These are phyloP conservation scores for Sternotherus odoratus DNA, from an alignment of 2,797 vertebrate species.

Conservation along the genomic window DNA sequence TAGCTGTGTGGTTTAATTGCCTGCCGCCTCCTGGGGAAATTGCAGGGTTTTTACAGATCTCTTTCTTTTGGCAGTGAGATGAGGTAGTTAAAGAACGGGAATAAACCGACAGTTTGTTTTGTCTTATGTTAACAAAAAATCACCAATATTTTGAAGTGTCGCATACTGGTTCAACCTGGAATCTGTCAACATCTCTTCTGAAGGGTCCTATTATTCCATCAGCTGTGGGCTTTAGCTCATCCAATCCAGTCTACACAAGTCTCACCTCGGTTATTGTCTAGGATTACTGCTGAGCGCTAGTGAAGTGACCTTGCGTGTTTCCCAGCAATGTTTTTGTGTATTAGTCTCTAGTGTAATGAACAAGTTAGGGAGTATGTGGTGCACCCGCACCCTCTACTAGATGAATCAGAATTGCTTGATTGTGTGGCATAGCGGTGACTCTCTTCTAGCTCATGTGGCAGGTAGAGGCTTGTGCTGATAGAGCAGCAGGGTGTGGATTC, in stretches of 20 bases:
- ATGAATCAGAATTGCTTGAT: not conserved
- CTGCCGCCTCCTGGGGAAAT: not conserved
- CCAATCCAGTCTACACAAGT: accelerated
- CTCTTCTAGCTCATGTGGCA: not conserved
- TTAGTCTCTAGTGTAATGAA: not conserved
- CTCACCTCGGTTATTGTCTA: accelerated
- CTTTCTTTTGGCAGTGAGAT: not conserved
- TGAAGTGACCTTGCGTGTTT: not conserved
- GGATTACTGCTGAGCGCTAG: not conserved
- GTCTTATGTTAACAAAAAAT: conserved; percentile 3
- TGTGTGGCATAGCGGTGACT: not conserved
- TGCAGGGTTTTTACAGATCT: not conserved
- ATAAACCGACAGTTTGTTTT: conserved; percentile 7
- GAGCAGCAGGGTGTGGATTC: not conserved
- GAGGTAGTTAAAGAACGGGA: not conserved
- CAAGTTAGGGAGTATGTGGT: not conserved
- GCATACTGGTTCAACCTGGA: conserved; percentile 2
- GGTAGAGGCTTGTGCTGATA: not conserved
- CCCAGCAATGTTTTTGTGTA: not conserved
- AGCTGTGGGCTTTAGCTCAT: not conserved
- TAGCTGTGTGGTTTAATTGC: not conserved
- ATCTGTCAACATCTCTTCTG: not conserved
- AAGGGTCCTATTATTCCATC: not conserved
- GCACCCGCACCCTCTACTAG: not conserved
- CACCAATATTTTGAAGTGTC: not conserved